phyloP scores from a whole-genome alignment of 64 coral and sea anemone species.

The Porites lutea region DNA sequence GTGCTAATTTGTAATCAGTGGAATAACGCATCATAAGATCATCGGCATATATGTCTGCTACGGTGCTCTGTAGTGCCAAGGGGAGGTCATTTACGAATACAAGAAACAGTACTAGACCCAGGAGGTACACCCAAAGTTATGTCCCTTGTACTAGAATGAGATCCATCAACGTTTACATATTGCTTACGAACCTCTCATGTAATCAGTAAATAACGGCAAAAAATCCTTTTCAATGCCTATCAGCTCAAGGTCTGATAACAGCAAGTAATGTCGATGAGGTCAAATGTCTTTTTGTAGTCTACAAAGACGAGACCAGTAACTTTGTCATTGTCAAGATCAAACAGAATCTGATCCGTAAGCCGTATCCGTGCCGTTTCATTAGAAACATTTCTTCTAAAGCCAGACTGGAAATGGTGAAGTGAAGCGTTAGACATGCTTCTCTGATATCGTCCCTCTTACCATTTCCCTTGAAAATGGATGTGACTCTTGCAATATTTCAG shows the following conservation, averaged over 20 bases:
- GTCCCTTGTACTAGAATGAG: neutral
- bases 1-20: slow-evolving; percentile 6
- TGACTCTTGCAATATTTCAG: too few species aligned
- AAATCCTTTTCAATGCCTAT: neutral
- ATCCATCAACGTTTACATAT: slow-evolving; percentile 45
- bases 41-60: neutral
- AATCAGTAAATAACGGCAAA: slow-evolving; percentile 18
- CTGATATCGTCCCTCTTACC: neutral
- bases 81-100: slow-evolving; percentile 52
- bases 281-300: slow-evolving; percentile 40
- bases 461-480: too few species aligned
- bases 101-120: slow-evolving; percentile 30
- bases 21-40: neutral
- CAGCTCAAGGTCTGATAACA: slow-evolving; percentile 8
- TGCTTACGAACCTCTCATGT: slow-evolving; percentile 7
- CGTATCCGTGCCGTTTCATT: slow-evolving; percentile 61
- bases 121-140: slow-evolving; percentile 33
- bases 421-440: slow-evolving; percentile 63
- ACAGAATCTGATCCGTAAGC: slow-evolving; percentile 6
- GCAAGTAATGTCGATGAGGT: slow-evolving; percentile 29
- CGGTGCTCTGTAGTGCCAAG: neutral
- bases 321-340: slow-evolving; percentile 4
- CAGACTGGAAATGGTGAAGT: slow-evolving; percentile 60
- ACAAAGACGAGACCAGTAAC: slow-evolving; percentile 45
- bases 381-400: slow-evolving; percentile 20